Base-by-base conservation (phyloP, 2,888 invertebrate species). In the Synergus japonicus region DNA sequence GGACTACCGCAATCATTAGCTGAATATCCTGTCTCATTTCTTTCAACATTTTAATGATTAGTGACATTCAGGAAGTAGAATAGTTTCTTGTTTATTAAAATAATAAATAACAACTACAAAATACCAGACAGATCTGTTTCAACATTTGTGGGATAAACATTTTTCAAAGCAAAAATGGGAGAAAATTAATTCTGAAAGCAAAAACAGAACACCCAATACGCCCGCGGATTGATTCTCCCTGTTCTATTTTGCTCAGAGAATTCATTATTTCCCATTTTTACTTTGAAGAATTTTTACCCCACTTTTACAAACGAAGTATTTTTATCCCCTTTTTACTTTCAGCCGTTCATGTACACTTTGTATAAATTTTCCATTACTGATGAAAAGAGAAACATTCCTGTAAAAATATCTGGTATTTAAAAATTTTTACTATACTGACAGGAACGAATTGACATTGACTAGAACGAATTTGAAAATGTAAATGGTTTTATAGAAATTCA, bases 351-450 rank as follows among this genome's bases (percentile, higher is more conserved):
- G 29, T 1, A 29, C 29, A 29, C 29, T 29, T 49, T 67, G 44
- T 46, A 46, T 46, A 29, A n/a, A 18, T 46, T 46, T 67, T 46
- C 13, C 22, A 46, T 67, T 13, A 7, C 43, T 22, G 13, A 46
- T 67, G 44, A 67, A 46, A 67, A 46, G 46, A 67, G 22, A 67
- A 67, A 46, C 22, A 67, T 67, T 67, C 46, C 7, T 67, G 41
- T 67, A 67, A 67, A 67, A 67, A 15, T 22, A 67, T 13, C 44
- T 67, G 13, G 13, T 12, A 64, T 29, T 22, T 64, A 64, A 37
- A 64, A 29, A 37, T 64, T 3, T 64, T 29, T 65, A 22, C 13
- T 69, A 22, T 49, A 29, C 8, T 22, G 29, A 0, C 49, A 69
- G 49, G 8, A 69, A n/a, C 43, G 43, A 67, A 46, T 67, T 3